A percentile compares a stretch with the other conserved stretches of the same genome.
phyloP scores from a whole-genome alignment of 2,113 vertebrate genomes.

The Thinocorus orbignyianus region DNA sequence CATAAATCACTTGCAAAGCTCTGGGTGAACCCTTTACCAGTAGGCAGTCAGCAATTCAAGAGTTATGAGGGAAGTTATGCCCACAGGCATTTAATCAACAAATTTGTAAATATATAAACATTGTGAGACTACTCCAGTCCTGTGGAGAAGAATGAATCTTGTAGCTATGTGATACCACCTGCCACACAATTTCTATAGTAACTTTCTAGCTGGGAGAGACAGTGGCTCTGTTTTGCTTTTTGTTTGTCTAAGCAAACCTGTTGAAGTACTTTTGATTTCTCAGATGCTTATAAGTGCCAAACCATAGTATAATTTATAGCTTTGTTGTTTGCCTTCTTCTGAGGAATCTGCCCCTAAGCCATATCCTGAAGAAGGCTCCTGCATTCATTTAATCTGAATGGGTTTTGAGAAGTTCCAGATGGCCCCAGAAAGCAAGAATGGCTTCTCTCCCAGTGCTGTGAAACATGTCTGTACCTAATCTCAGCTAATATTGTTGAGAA shows the following conservation, averaged over 20 bases:
- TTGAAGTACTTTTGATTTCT: neutral
- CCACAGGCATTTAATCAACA: neutral
- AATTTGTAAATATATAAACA: neutral
- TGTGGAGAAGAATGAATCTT: neutral
- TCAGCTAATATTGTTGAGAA: neutral
- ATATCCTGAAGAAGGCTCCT: neutral
- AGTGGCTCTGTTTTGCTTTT: neutral
- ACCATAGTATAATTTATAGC: neutral
- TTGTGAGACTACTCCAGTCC: neutral
- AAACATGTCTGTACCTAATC: neutral
- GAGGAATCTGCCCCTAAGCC: neutral
- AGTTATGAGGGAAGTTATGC: neutral
- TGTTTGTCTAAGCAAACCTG: neutral
- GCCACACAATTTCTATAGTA: neutral
- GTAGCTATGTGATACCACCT: neutral
- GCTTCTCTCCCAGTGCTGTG: fast-evolving
- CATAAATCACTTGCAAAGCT: fast-evolving
- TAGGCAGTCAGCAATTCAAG: neutral
- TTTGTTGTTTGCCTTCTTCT: neutral
- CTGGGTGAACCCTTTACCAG: neutral
- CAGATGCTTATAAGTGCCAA: neutral
- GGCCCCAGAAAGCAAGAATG: neutral
- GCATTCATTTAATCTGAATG: neutral
- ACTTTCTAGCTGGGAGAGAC: neutral
- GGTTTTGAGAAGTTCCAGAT: neutral